Evolutionary conservation across 2,797 vertebrate species (phyloP).

Genomic region (Trachurus trachurus): DNA sequence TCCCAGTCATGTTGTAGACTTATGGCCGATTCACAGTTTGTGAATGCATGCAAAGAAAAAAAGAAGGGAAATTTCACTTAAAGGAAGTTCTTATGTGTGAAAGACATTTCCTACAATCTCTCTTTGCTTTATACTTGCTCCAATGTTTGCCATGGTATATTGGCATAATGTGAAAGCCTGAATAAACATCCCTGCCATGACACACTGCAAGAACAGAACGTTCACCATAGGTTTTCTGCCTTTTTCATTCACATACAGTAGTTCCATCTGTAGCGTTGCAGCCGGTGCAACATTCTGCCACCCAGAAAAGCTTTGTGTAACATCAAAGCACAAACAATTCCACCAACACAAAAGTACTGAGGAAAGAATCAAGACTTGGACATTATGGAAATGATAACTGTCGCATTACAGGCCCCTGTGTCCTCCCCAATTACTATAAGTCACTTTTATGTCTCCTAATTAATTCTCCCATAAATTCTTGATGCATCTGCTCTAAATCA

Average conservation of each 20-base stretch:
- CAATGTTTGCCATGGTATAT: conserved; percentile 32
- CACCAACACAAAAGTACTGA: conserved; percentile 55
- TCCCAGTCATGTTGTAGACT: background rate
- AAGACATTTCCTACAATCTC: background rate
- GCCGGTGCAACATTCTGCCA: conserved; percentile 28
- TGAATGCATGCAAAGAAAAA: conserved; percentile 16
- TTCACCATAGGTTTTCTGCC: conserved; percentile 24
- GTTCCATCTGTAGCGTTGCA: conserved; percentile 35
- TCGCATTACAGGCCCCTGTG: conserved; percentile 72
- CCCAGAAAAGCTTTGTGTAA: conserved; percentile 55
- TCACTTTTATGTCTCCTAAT: conserved; percentile 85
- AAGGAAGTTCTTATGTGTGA: background rate
- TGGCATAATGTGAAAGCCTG: conserved; percentile 43
- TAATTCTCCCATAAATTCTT: conserved; percentile 81
- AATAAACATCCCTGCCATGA: conserved; percentile 26
- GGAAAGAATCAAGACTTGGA: conserved; percentile 60
- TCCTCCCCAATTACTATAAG: conserved; percentile 80
- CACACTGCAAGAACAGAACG: conserved; percentile 31
- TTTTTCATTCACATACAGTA: conserved; percentile 47
- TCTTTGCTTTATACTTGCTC: conserved; percentile 7
- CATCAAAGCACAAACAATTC: conserved; percentile 65
- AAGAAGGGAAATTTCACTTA: background rate
- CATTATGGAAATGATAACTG: conserved; percentile 83
- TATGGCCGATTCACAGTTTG: conserved; percentile 25
- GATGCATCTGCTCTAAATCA: conserved; percentile 80